A percentile compares a stretch with the other conserved stretches of the same genome.
Conservation (phyloP, 2,888 invertebrate species). For the Pheosia gnoma region DNA sequence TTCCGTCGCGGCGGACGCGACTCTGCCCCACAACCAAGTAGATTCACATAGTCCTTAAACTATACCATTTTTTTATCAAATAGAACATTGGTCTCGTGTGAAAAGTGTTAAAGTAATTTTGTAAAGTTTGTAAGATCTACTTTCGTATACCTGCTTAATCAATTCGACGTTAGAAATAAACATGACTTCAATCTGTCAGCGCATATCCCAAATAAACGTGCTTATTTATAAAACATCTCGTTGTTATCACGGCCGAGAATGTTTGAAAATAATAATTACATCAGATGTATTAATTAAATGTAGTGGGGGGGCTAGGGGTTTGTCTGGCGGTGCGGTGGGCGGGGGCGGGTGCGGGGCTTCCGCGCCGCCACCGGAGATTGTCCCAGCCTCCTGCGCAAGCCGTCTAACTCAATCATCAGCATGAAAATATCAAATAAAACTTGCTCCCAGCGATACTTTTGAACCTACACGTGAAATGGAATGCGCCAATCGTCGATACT, state of each 20-base stretch:
- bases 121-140: slow-evolving; percentile 1
- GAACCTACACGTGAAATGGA: slow-evolving; percentile 57
- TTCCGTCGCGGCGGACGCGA: slow-evolving; percentile 53
- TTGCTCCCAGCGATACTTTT: slow-evolving; percentile 64
- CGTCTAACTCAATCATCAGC: slow-evolving; percentile 78
- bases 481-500: slow-evolving; percentile 44
- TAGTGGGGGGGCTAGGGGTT: slow-evolving; percentile 36
- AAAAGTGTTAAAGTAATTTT: not conserved
- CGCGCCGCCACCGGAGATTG: slow-evolving; percentile 74
- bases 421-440: slow-evolving; percentile 78
- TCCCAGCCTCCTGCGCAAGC: slow-evolving; percentile 75
- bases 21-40: slow-evolving; percentile 24
- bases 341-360: slow-evolving; percentile 25
- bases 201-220: slow-evolving; percentile 10
- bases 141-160: slow-evolving; percentile 11
- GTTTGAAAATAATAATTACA: slow-evolving; percentile 37
- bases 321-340: slow-evolving; percentile 46
- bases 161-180: slow-evolving; percentile 25
- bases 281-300: slow-evolving; percentile 50
- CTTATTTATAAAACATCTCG: slow-evolving; percentile 6
- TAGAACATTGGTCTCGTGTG: not conserved
- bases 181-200: slow-evolving; percentile 21
- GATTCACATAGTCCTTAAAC: not conserved
- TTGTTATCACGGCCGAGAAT: slow-evolving; percentile 14
- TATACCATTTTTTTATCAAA: not conserved